A percentile compares a stretch with the other conserved stretches of the same genome.
Conservation (phyloP, 2,888 invertebrate species). For the Drosophila nigricruria region DNA sequence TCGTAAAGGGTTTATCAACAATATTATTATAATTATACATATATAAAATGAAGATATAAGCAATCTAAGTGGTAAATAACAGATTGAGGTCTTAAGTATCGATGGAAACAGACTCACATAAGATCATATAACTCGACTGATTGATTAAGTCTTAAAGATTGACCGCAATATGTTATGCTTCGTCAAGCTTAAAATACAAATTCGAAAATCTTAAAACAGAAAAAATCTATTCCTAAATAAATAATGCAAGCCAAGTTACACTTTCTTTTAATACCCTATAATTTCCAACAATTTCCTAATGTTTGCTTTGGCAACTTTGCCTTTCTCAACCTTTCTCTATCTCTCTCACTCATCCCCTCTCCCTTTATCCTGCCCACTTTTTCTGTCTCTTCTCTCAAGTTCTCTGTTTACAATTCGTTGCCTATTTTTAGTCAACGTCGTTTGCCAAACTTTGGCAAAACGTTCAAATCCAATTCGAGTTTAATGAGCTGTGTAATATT, state of each 20-base stretch:
- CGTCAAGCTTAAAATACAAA: too few species aligned
- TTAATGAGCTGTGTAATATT: constrained; percentile 79
- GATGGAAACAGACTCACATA: too few species aligned
- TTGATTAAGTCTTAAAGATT: too few species aligned
- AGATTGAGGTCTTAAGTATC: too few species aligned
- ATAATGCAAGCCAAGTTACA: not conserved
- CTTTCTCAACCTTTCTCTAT: too few species aligned
- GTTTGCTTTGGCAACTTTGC: not conserved
- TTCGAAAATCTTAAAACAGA: not conserved
- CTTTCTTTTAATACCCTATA: not conserved
- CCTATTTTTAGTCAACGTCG: constrained; percentile 3
- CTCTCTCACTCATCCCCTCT: not conserved
- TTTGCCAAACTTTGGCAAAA: constrained; percentile 53
- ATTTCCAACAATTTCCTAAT: not conserved
- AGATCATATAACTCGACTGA: too few species aligned
- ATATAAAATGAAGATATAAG: too few species aligned
- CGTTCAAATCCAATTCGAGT: constrained; percentile 64
- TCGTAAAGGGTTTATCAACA: too few species aligned
- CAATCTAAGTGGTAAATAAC: too few species aligned
- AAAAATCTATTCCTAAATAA: not conserved
- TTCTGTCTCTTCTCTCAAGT: too few species aligned
- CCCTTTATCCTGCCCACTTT: not conserved
- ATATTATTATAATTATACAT: too few species aligned
- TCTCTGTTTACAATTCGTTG: not conserved
- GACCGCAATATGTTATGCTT: too few species aligned